Evolutionary conservation across 1,140 invertebrate genomes (phyloP).

Genomic region (Oscheius sp.): DNA sequence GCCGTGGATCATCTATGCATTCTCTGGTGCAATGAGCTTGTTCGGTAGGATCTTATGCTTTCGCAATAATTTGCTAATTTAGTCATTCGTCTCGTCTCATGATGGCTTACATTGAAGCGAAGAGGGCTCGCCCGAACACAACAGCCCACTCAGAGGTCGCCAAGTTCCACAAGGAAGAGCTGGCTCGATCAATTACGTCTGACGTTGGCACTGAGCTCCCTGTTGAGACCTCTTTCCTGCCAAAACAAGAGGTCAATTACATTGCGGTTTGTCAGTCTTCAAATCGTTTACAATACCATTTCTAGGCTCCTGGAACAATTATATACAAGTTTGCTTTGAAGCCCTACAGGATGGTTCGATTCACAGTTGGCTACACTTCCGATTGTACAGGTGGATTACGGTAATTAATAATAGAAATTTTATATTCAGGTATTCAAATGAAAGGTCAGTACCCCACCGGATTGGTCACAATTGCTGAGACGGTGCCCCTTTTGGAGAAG

Average conservation of each 20-base stretch:
- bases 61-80: background rate
- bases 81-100: slow-evolving; percentile 1
- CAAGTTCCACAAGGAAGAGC: background rate
- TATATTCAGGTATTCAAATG: background rate
- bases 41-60: background rate
- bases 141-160: background rate
- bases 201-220: too few species aligned
- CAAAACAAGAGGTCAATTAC: too few species aligned
- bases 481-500: background rate
- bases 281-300: too few species aligned
- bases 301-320: too few species aligned
- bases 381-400: background rate
- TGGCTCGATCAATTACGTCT: background rate
- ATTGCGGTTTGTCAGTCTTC: too few species aligned
- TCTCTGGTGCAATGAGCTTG: slow-evolving; percentile 25
- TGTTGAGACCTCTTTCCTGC: too few species aligned
- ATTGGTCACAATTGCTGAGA: too few species aligned
- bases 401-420: background rate
- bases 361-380: background rate
- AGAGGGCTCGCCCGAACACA: background rate
- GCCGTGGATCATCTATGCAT: slow-evolving; percentile 12
- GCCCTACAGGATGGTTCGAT: background rate
- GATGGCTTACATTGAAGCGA: background rate
- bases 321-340: background rate
- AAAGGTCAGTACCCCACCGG: too few species aligned